phyloP scores from a whole-genome alignment of 2,888 invertebrate genomes.

The Clitarchus hookeri region DNA sequence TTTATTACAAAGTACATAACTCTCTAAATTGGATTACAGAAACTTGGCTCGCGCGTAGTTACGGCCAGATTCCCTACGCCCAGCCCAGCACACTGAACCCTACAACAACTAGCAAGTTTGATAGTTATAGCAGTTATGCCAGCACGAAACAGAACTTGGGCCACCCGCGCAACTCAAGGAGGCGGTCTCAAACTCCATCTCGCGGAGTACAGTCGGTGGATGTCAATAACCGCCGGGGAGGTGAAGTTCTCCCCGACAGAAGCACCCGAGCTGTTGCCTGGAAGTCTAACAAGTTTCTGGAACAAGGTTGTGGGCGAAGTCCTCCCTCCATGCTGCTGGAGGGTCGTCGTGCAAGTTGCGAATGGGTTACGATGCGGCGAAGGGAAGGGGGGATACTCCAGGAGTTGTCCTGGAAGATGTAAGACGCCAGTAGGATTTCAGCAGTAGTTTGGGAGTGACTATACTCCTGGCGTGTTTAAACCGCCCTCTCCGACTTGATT shows the following conservation, averaged over 20 bases:
- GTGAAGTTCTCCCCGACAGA: not conserved
- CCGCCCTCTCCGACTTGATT: not conserved
- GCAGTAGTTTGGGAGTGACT: not conserved
- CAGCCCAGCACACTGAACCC: not conserved
- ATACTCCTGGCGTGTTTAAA: not conserved
- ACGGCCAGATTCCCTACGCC: no score
- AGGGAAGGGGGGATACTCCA: not conserved
- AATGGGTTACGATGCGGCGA: not conserved
- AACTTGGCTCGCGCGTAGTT: no score
- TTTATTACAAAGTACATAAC: no score
- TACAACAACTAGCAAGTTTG: not conserved
- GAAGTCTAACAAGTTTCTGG: conserved; percentile 3
- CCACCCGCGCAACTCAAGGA: not conserved
- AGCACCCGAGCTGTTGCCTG: not conserved
- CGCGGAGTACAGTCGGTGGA: not conserved
- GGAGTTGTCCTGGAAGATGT: not conserved
- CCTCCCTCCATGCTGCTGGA: not conserved
- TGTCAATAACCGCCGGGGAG: not conserved
- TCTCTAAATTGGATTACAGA: no score
- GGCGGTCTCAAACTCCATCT: not conserved
- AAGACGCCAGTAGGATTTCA: not conserved
- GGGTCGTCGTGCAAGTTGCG: not conserved
- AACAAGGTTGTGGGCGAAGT: not conserved
- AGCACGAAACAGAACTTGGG: not conserved
- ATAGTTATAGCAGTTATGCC: not conserved